A percentile compares a stretch with the other conserved stretches of the same genome.
Conservation (phyloP, 2,797 vertebrate species). For the Capromys pilorides region DNA sequence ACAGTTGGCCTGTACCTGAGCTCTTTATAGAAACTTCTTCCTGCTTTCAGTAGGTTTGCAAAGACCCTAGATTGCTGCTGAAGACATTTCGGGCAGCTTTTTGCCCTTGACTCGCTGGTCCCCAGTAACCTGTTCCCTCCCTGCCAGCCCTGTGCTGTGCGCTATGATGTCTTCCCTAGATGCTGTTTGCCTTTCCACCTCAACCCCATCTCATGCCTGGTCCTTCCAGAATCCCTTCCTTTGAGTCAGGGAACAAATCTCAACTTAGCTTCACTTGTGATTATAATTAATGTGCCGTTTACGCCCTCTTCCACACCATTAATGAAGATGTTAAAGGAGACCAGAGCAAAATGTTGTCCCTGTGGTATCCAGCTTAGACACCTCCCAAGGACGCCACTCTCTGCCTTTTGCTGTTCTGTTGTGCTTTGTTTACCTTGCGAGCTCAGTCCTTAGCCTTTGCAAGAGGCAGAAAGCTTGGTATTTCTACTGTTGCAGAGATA, state of each 20-base stretch:
- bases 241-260: conserved; percentile 64
- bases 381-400: conserved; percentile 65
- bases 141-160: not conserved
- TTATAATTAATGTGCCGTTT: conserved; percentile 76
- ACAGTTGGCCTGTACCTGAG: not conserved
- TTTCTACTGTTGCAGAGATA: conserved; percentile 36
- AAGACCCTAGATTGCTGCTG: not conserved
- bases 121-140: not conserved
- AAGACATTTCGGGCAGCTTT: not conserved
- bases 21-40: not conserved
- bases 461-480: conserved; percentile 42
- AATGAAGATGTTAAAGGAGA: conserved; percentile 80
- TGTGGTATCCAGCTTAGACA: conserved; percentile 57
- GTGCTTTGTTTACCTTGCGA: conserved; percentile 76
- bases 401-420: conserved; percentile 76
- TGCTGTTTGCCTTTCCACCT: not conserved
- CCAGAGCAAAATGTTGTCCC: conserved; percentile 70
- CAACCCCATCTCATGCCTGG: not conserved
- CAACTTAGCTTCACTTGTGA: conserved; percentile 69
- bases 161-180: not conserved
- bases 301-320: conserved; percentile 76
- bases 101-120: not conserved
- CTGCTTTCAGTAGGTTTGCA: not conserved
- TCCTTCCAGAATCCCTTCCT: conserved; percentile 56
- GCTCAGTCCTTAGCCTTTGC: conserved; percentile 21